Base-by-base conservation (phyloP, 2,113 vertebrate genomes). In the Falcunculus frontatus region DNA sequence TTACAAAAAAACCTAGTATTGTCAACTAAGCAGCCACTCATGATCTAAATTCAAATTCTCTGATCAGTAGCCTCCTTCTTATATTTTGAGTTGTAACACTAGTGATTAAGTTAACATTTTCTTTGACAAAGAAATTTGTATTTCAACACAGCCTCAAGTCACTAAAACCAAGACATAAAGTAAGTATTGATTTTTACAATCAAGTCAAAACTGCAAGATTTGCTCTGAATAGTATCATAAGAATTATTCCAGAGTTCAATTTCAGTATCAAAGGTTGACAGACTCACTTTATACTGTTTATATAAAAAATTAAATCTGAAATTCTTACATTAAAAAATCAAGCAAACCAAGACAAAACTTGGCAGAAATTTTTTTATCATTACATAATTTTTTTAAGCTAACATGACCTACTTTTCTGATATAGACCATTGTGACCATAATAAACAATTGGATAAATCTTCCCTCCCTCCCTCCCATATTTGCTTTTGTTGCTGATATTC, bases 1-100 rank as follows among this genome's bases (percentile, higher is more conserved):
- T 93, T 92, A 90, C n/a, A 89, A 97, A 96, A 97, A 94, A 78
- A 95, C 90, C 55, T 65, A 59, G 35, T 93, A 91, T 73, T 81
- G 57, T 94, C 91, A 95, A 63, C 20, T 91, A 95, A 92, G 97
- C 91, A 97, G 72, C 78, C 95, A 42, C 16, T 80, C n/a, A 3
- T 67, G 16, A 68, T 84, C 10, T 77, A 49, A 56, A 63, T 79
- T 85, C 68, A 70, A 84, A 72, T 62, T 87, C 92, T 87, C 46
- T 92, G 50, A 59, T 87, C 41, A 74, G 59, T 52, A 93, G 53
- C 25, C 19, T 42, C 62, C 63, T 93, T 32, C 32, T 56, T 63
- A 30, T 42, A 83, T 75, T 78, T 52, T 70, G 18, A 67, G 8
- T 55, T 63, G 20, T 55, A 91, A 79, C 69, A 95, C 47, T 41